Evolutionary conservation across 2,113 vertebrate species (phyloP).

Genomic region (Lota lota): DNA sequence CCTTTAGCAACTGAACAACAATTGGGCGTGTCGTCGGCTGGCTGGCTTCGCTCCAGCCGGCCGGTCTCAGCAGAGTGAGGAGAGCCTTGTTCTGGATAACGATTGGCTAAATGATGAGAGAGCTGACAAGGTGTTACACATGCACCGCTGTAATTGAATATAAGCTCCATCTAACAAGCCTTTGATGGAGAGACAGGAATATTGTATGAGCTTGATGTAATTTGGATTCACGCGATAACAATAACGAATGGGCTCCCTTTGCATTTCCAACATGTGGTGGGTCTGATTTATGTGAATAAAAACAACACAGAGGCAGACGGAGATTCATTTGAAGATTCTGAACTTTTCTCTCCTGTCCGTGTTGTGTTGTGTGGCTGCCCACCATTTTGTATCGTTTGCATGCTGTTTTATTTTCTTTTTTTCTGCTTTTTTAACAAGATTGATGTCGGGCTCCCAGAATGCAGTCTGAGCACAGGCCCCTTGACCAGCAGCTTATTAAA

Average conservation of each 20-base stretch:
- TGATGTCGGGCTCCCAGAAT: conserved; percentile 48
- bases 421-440: conserved; percentile 65
- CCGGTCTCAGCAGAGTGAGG: conserved; percentile 48
- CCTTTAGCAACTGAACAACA: conserved; percentile 81
- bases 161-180: conserved; percentile 78
- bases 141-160: conserved; percentile 85
- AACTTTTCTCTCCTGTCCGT: conserved; percentile 27
- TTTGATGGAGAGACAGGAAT: conserved; percentile 81
- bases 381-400: conserved; percentile 53
- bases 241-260: conserved; percentile 68
- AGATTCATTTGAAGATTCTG: conserved; percentile 31
- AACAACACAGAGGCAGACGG: conserved; percentile 37
- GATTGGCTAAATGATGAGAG: conserved; percentile 79
- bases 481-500: conserved; percentile 52
- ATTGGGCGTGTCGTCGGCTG: conserved; percentile 78
- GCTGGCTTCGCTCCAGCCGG: conserved; percentile 35
- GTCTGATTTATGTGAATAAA: conserved; percentile 24
- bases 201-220: conserved; percentile 87
- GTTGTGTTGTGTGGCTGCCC: conserved; percentile 32
- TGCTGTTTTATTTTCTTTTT: conserved; percentile 50
- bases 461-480: conserved; percentile 20
- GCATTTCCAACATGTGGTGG: conserved; percentile 55
- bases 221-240: conserved; percentile 72
- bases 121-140: conserved; percentile 81
- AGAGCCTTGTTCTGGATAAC: conserved; percentile 81